phyloP scores from a whole-genome alignment of 2,113 vertebrate species.

The Cathartes aura region DNA sequence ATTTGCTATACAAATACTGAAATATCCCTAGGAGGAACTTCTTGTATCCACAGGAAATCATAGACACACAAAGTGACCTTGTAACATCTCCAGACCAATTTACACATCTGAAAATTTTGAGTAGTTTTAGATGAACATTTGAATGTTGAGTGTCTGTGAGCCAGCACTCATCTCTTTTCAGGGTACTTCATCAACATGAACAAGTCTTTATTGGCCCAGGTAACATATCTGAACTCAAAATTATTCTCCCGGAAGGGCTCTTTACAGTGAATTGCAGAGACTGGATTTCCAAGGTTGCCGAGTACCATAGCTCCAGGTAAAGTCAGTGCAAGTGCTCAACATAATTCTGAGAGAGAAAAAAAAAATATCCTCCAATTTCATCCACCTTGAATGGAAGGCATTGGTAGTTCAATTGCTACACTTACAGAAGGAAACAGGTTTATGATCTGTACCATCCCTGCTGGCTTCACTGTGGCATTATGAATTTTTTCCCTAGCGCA shows the following conservation, averaged over 20 bases:
- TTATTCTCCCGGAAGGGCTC: background rate
- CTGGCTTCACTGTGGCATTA: background rate
- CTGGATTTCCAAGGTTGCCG: background rate
- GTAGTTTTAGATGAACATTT: background rate
- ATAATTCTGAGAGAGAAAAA: background rate
- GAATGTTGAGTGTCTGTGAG: background rate
- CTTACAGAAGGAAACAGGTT: background rate
- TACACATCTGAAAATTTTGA: background rate
- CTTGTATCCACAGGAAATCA: background rate
- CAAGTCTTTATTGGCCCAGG: background rate
- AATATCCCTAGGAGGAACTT: background rate
- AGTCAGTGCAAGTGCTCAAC: background rate
- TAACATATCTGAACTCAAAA: background rate
- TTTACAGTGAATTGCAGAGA: background rate
- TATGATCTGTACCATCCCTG: constrained; percentile 12
- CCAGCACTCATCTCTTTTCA: background rate
- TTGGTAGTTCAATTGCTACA: background rate
- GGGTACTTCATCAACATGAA: background rate
- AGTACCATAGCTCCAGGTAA: background rate
- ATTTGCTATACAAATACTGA: background rate
- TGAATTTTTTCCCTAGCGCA: background rate
- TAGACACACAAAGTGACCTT: background rate
- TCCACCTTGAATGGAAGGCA: background rate
- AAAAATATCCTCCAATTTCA: background rate
- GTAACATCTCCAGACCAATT: background rate